phyloP scores from a whole-genome alignment of 2,888 invertebrate species.

The Asteroscopus sphinx region DNA sequence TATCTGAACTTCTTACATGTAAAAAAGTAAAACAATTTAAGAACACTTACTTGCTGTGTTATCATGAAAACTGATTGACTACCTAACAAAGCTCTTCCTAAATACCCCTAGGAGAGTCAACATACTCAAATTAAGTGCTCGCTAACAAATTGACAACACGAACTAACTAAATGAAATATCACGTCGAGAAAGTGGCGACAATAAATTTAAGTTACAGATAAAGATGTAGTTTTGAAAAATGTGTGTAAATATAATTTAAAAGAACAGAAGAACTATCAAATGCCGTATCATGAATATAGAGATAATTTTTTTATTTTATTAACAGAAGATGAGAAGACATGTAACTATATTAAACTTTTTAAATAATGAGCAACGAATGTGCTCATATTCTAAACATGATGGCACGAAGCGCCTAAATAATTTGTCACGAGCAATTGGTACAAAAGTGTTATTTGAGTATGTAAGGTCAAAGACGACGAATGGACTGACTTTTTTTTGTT shows the following conservation, averaged over 20 bases:
- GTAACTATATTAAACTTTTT: too few species aligned
- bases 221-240: not conserved
- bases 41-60: slow-evolving; percentile 16
- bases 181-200: slow-evolving; percentile 26
- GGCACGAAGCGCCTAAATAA: not conserved
- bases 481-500: too few species aligned
- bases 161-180: slow-evolving; percentile 42
- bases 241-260: too few species aligned
- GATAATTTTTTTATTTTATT: too few species aligned
- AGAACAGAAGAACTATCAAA: too few species aligned
- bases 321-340: too few species aligned
- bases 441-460: too few species aligned
- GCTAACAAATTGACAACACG: slow-evolving; percentile 43
- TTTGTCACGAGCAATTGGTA: slow-evolving; percentile 3
- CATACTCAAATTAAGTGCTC: slow-evolving; percentile 26
- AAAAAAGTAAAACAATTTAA: too few species aligned
- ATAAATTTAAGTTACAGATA: slow-evolving; percentile 5
- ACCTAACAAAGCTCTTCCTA: slow-evolving; percentile 3
- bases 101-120: slow-evolving; percentile 16
- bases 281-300: too few species aligned
- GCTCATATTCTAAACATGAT: not conserved
- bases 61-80: slow-evolving; percentile 8
- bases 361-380: too few species aligned
- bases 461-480: too few species aligned
- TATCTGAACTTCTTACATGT: too few species aligned